These are phyloP conservation scores for Baccha elongata DNA, from an alignment of 2,888 invertebrate genomes.

Conservation along the genomic window DNA sequence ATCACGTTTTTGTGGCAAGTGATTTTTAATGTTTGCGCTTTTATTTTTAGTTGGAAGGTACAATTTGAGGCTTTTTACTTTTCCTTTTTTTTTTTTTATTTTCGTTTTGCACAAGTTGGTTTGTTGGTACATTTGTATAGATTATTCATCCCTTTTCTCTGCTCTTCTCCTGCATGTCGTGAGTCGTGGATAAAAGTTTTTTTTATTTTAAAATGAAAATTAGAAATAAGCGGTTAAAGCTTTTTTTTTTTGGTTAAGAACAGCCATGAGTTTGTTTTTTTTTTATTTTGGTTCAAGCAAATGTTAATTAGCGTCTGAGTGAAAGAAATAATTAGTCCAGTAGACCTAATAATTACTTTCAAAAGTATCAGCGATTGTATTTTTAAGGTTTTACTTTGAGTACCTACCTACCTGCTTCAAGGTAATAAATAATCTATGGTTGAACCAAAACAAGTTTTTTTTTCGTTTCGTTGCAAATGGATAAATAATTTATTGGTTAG, in stretches of 20 bases:
- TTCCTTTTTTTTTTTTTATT: conserved; percentile 2
- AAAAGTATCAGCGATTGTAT: conserved; percentile 8
- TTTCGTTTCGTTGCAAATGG: no score
- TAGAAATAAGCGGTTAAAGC: conserved; percentile 66
- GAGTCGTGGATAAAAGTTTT: conserved; percentile 3
- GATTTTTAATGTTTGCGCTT: conserved; percentile 73
- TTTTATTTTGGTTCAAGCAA: conserved; percentile 19
- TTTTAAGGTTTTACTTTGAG: conserved; percentile 7
- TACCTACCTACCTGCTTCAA: no score
- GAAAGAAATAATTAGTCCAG: conserved; percentile 54
- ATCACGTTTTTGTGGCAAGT: conserved; percentile 72
- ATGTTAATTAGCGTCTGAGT: conserved; percentile 59
- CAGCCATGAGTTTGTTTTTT: conserved; percentile 41
- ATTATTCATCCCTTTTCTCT: not conserved
- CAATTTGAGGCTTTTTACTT: not conserved
- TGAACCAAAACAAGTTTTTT: no score
- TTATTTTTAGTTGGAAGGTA: conserved; percentile 30
- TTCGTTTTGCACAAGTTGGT: not conserved
- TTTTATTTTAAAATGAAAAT: conserved; percentile 31
- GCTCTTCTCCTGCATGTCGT: not conserved
- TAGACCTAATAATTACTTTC: conserved; percentile 63
- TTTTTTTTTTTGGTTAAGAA: conserved; percentile 27
- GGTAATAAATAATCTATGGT: no score
- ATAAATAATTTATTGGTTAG: no score
- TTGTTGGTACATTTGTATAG: conserved; percentile 2